Evolutionary conservation across 1,140 invertebrate genomes (phyloP), one percentile per base, ranked within the genome.

Genomic region (Stenopsyche tienmushanensis): DNA sequence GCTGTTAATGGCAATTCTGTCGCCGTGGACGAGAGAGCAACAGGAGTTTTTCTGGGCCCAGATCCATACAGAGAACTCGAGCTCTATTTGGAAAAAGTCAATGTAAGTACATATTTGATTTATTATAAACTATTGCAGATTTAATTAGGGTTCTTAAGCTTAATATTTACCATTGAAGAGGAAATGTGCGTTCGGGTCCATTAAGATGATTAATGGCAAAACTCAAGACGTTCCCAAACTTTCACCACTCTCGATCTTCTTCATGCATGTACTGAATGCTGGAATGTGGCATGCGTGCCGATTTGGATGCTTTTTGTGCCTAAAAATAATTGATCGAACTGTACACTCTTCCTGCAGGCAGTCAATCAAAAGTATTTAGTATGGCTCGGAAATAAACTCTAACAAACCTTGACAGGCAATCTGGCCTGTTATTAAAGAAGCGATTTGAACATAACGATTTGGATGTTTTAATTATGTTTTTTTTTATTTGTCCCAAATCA

Each of bases 31-130:
- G 71, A 72, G 50, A 68, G 73, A 54, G 72, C 73, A 1, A 71
- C 73, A 9, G 72, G 74, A 21, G 72, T 72, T 25, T 73, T 73
- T 34, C 69, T 72, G 13, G 73, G 73, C 17, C 49, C 71, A 1
- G 77, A 78, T 71, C 77, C 77, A 25, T 78, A 78, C 66, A 69
- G 72, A 44, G 77, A 78, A 58, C 71, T 78, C 25, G 77, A 78
- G 58, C 72, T 76, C 0, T 78, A 78, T 69, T 69, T 78, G 44
- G 73, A 78, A 64, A 78, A 78, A 75, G 76, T 77, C 3, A 74
- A 73, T 42, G 77, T 78, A 67, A 76, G 75, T 76, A 57, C 13
- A 2, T 25, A 25, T 15, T 18, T 26, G 20, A 18, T 58, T 58
- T 62, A 42, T 24, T 59, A 25, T 13, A 23, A 24, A 59, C 24